Base-by-base conservation (phyloP, 1,140 invertebrate genomes). In the Ditylenchus dipsaci region DNA sequence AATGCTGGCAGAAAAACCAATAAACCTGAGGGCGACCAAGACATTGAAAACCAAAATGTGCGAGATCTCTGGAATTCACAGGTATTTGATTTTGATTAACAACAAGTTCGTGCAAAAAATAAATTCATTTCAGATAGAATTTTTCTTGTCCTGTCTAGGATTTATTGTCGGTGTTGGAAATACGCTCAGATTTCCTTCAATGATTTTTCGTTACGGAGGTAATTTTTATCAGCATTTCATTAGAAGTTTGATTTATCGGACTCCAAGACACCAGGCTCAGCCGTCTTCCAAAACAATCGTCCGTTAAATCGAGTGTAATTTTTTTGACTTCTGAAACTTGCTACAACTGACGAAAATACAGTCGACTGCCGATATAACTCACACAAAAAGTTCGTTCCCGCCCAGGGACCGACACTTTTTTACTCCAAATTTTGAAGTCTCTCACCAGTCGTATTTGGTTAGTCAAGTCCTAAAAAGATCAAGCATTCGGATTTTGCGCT, bases 101-200 rank as follows among this genome's bases (percentile, higher is more conserved):
- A 49, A n/a, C n/a, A n/a, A n/a, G 5, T n/a, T 19, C 23, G 8
- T 19, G 1, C 8, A 68, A 8, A 45, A 63, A 65, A 73, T 17
- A 74, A 26, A 21, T 45, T 38, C 1, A 23, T 68, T 77, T 62
- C 63, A 80, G 75, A 78, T 80, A 27, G 80, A 83, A 43, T 81
- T 81, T 67, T 83, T 82, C 66, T 47, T 81, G 7, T 75, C 82
- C 11, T 82, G 78, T 63, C 71, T 82, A 15, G 80, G 81, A 11
- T 83, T 82, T 47, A 83, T 82, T 45, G 75, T 82, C n/a, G 80
- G 80, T 8, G 79, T 82, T 17, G 80, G 81, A 3, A 83, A 81
- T 60, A 83, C 75, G 7, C 69, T 82, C 15, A 61, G 81, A 23
- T 82, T 82, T 59, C 80, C 80, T 21, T 73, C 80, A 42, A 81